A percentile compares a stretch with the other conserved stretches of the same genome.
Conservation (phyloP, 2,888 invertebrate genomes). For the Buathra laborator region DNA sequence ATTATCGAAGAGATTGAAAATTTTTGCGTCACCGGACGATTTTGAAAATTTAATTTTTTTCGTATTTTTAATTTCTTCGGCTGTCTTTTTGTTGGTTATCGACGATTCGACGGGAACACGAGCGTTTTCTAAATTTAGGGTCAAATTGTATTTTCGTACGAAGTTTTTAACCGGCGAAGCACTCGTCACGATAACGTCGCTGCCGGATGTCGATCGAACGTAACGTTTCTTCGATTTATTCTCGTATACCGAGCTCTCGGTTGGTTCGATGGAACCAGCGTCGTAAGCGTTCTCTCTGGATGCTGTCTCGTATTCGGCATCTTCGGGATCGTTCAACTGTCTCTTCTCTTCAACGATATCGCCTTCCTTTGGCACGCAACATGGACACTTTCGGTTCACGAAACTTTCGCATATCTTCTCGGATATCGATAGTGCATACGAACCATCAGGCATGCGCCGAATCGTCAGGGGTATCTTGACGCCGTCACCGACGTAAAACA, state of each 20-base stretch:
- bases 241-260: not conserved
- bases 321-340: not conserved
- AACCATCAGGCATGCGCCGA: slow-evolving; percentile 76
- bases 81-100: not conserved
- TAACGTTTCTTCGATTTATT: slow-evolving; percentile 43
- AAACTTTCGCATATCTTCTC: slow-evolving; percentile 77
- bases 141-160: slow-evolving; percentile 75
- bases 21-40: slow-evolving; percentile 1
- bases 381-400: slow-evolving; percentile 76
- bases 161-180: slow-evolving; percentile 75
- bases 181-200: slow-evolving; percentile 23
- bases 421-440: slow-evolving; percentile 78
- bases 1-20: slow-evolving; percentile 18
- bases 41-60: not conserved
- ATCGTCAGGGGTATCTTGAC: slow-evolving; percentile 80
- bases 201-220: slow-evolving; percentile 26
- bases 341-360: slow-evolving; percentile 56
- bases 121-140: slow-evolving; percentile 65
- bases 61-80: not conserved
- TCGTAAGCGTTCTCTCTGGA: slow-evolving; percentile 49
- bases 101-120: slow-evolving; percentile 4
- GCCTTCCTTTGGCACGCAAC: slow-evolving; percentile 73
- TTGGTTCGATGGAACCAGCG: slow-evolving; percentile 34
- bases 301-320: slow-evolving; percentile 26
- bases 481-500: slow-evolving; percentile 80